Base-by-base conservation (phyloP, 2,888 invertebrate species). In the Himalopsyche kuldschensis region DNA sequence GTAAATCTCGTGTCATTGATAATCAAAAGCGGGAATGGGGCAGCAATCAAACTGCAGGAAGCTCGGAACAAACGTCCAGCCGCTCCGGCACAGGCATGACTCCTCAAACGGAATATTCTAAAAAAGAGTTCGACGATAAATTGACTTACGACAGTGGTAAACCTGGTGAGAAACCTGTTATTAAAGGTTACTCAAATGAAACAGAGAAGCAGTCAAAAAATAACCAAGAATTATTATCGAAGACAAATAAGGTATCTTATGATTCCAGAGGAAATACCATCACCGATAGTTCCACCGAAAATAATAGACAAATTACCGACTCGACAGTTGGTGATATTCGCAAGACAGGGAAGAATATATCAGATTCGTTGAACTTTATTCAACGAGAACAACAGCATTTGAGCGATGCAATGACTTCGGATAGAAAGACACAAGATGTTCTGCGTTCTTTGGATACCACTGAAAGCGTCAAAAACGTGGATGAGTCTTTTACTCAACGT, bases 51-150 rank as follows among this genome's bases (percentile, higher is more conserved):
- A 85, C 86, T 11, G 80, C 87, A 6, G 85, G 86, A 35, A 84
- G 86, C 79, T 89, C 89, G 78, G 90, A 91, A 86, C 87, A 88
- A 79, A 87, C 89, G 77, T 87, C 89, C 4, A 88, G 88, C 46
- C 89, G 87, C 86, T 87, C 87, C 55, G 91, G 91, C 17, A 91
- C 90, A 0, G 88, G 89, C 78, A 88, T 90, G 27, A 87, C 87
- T 10, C 89, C 90, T 8, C 90, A 91, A 87, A 87, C 89, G n/a
- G 90, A 90, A 85, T 90, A 89, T 85, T 87, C 89, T 15, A 89
- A 89, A 86, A 88, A 88, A 86, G 87, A 88, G 6, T 88, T 87
- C 41, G 89, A 90, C 55, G 88, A 88, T 76, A 88, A 89, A 11
- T 88, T 89, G 3, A 87, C 87, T 15, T 91, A 89, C 85, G 90